A percentile compares a stretch with the other conserved stretches of the same genome.
These are phyloP conservation scores for Rhinopomastus cyanomelas DNA, from an alignment of 2,113 vertebrate genomes.

Conservation along the genomic window DNA sequence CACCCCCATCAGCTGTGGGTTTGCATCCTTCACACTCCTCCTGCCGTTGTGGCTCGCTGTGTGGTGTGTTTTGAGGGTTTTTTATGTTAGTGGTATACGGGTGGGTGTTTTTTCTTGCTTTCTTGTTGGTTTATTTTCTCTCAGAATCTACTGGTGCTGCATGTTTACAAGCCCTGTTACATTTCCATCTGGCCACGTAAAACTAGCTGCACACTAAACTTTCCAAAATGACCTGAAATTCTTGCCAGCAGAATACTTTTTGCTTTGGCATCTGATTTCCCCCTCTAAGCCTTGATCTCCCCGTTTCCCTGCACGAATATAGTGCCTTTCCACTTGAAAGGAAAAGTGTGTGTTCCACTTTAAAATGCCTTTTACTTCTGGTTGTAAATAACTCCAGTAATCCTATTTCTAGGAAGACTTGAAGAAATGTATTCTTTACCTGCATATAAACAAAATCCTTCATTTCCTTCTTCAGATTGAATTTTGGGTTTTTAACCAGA, in stretches of 20 bases:
- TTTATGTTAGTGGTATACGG: too few species aligned
- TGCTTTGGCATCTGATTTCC: not conserved
- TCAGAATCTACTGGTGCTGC: not conserved
- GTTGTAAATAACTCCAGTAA: conserved; percentile 37
- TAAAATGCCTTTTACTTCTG: conserved; percentile 14
- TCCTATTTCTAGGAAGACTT: conserved; percentile 52
- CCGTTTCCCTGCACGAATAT: not conserved
- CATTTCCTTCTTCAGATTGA: conserved; percentile 54
- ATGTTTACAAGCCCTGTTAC: conserved; percentile 25
- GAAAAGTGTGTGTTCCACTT: conserved; percentile 35
- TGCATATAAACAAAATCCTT: conserved; percentile 55
- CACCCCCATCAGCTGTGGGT: fast-evolving
- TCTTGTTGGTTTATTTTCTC: not conserved
- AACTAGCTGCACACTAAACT: not conserved
- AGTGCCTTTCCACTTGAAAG: conserved; percentile 34
- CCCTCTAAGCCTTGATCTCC: not conserved
- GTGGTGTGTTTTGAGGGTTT: not conserved
- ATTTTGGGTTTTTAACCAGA: not conserved
- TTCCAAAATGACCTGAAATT: conserved; percentile 35
- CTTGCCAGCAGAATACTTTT: conserved; percentile 2
- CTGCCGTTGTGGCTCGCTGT: not conserved
- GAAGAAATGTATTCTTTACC: conserved; percentile 2
- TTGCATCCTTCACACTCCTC: not conserved
- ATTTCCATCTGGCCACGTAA: not conserved
- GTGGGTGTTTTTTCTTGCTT: not conserved